Evolutionary conservation across 2,888 invertebrate species (phyloP).

Genomic region (Cremastinae sp.): DNA sequence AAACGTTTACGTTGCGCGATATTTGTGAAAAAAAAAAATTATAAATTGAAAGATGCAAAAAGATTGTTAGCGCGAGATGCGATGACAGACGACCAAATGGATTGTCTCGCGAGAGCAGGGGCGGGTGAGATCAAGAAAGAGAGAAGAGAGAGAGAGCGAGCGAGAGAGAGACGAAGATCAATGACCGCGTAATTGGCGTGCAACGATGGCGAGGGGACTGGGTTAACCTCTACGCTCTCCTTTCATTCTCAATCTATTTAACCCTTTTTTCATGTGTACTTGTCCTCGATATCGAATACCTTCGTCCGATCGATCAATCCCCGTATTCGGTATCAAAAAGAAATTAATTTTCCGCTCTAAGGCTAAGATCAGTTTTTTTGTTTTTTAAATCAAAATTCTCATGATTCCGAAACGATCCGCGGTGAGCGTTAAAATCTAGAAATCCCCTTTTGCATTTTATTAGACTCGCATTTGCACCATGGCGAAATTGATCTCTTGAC

Average conservation of each 20-base stretch:
- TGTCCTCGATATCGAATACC: constrained; percentile 26
- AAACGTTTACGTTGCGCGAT: neutral
- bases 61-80: constrained; percentile 9
- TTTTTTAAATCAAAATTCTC: neutral
- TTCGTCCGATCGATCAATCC: neutral
- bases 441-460: constrained; percentile 14
- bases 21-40: too few relatives aligned
- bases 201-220: constrained; percentile 64
- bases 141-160: constrained; percentile 61
- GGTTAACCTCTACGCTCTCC: constrained; percentile 60
- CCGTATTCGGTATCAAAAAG: neutral
- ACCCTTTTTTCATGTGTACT: constrained; percentile 2
- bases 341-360: neutral
- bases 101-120: constrained; percentile 46
- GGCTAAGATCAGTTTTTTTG: neutral
- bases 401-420: neutral
- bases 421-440: neutral
- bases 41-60: constrained; percentile 1
- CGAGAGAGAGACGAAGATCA: constrained; percentile 63
- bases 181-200: constrained; percentile 70
- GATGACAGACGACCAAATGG: constrained; percentile 43
- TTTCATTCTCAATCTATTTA: constrained; percentile 48
- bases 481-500: constrained; percentile 74
- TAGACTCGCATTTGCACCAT: constrained; percentile 64
- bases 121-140: constrained; percentile 55